Percentiles rank a stretch among this genome's conserved stretches.
phyloP scores from a whole-genome alignment of 2,113 vertebrate species.

The Suricata suricatta region DNA sequence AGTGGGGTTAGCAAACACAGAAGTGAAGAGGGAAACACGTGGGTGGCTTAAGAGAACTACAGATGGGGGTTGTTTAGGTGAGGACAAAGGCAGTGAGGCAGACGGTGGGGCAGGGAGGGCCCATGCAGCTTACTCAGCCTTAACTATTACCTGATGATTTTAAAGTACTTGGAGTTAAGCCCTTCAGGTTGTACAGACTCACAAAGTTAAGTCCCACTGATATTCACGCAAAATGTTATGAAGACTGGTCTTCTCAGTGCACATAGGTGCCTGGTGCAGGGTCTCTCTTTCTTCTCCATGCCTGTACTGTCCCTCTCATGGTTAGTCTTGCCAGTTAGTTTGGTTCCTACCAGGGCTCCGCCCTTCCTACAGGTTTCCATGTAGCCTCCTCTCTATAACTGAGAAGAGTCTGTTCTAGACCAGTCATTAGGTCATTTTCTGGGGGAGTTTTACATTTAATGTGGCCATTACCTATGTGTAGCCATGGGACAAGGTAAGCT shows the following conservation, averaged over 20 bases:
- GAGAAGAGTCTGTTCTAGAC: neutral
- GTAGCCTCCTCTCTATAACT: neutral
- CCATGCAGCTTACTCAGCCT: accelerated
- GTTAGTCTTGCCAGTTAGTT: neutral
- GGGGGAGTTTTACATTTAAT: neutral
- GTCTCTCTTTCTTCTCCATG: neutral
- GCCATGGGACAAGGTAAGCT: neutral
- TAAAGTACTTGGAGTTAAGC: neutral
- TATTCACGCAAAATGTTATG: neutral
- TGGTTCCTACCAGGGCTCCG: neutral
- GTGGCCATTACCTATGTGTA: neutral
- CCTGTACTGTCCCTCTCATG: neutral
- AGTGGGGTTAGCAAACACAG: neutral
- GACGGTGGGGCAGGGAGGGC: neutral
- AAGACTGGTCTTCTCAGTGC: neutral
- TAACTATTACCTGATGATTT: neutral
- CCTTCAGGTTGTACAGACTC: neutral
- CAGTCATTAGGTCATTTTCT: neutral
- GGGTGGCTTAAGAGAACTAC: neutral
- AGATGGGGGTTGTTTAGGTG: neutral
- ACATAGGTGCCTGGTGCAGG: neutral
- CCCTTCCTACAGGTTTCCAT: neutral
- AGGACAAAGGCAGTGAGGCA: neutral
- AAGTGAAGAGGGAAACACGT: neutral
- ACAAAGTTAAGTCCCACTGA: neutral